phyloP scores from a whole-genome alignment of 2,888 invertebrate genomes.

The Chymomyza amoena region DNA sequence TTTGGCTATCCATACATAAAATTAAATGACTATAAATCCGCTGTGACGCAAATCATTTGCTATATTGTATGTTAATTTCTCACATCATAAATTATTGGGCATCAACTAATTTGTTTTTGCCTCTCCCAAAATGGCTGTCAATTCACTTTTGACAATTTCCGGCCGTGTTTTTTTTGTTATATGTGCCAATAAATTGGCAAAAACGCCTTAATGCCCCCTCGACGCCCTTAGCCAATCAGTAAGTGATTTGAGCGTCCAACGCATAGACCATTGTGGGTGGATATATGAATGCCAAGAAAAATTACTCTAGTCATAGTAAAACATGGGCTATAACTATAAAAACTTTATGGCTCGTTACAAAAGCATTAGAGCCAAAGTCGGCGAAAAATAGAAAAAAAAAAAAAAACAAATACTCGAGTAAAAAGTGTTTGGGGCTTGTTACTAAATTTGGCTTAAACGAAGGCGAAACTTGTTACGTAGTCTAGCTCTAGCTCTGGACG shows the following conservation, averaged over 20 bases:
- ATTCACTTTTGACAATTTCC: constrained; percentile 69
- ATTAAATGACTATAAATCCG: neutral
- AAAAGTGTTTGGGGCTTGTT: constrained; percentile 52
- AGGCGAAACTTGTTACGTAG: constrained; percentile 74
- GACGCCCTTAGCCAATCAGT: constrained; percentile 51
- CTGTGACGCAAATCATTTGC: neutral
- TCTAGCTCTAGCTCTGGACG: constrained; percentile 62
- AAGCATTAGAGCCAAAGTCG: constrained; percentile 34
- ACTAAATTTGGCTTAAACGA: constrained; percentile 74
- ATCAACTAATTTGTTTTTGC: neutral
- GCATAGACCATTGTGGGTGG: neutral
- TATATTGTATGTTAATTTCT: neutral
- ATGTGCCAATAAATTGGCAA: constrained; percentile 63
- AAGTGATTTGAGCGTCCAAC: constrained; percentile 6
- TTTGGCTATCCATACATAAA: neutral
- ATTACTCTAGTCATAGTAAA: constrained; percentile 40
- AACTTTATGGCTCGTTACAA: constrained; percentile 49
- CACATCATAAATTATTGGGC: neutral
- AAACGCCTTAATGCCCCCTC: constrained; percentile 47
- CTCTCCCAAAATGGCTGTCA: constrained; percentile 2
- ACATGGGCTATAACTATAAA: constrained; percentile 37
- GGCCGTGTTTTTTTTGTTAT: constrained; percentile 56
- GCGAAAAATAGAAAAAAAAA: neutral
- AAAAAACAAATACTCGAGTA: constrained; percentile 27
- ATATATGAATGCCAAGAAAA: constrained; percentile 63